phyloP scores from a whole-genome alignment of 2,888 invertebrate species.

The Lissonota sp. region DNA sequence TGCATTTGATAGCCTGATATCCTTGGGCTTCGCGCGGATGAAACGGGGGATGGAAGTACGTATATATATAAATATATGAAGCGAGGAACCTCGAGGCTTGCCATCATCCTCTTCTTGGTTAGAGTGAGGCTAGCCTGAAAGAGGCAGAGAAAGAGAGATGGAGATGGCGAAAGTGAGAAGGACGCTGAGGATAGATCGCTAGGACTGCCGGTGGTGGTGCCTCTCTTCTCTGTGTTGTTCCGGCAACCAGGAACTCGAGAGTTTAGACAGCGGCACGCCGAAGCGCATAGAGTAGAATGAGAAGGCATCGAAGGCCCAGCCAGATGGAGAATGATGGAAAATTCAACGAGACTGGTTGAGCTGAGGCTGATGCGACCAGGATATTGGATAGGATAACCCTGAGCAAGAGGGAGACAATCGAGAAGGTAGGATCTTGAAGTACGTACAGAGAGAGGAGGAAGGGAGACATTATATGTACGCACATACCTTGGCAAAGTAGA shows the following conservation, averaged over 20 bases:
- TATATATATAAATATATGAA: constrained; percentile 32
- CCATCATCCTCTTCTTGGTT: constrained; percentile 31
- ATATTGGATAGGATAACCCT: constrained; percentile 75
- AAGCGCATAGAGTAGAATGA: constrained; percentile 55
- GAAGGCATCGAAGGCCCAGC: constrained; percentile 61
- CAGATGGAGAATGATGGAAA: constrained; percentile 69
- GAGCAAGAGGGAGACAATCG: constrained; percentile 5
- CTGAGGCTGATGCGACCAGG: constrained; percentile 77
- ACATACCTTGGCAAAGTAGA: constrained; percentile 76
- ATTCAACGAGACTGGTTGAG: constrained; percentile 76
- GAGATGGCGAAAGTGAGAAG: constrained; percentile 21
- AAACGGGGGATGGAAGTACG: constrained; percentile 55
- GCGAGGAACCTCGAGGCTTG: constrained; percentile 52
- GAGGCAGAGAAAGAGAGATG: constrained; percentile 19
- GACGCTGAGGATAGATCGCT: constrained; percentile 54
- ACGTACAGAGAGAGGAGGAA: neutral
- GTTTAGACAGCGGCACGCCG: constrained; percentile 65
- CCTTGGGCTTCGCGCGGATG: constrained; percentile 73
- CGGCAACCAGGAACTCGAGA: constrained; percentile 58
- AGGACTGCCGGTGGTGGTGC: constrained; percentile 32
- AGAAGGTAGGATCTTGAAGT: neutral
- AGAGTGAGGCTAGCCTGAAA: constrained; percentile 20
- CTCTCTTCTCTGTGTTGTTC: constrained; percentile 41
- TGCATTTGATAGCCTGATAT: constrained; percentile 82
- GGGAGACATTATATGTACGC: constrained; percentile 14